These are phyloP conservation scores for Platyscapa corneri DNA, from an alignment of 1,140 invertebrate species.

Conservation along the genomic window DNA sequence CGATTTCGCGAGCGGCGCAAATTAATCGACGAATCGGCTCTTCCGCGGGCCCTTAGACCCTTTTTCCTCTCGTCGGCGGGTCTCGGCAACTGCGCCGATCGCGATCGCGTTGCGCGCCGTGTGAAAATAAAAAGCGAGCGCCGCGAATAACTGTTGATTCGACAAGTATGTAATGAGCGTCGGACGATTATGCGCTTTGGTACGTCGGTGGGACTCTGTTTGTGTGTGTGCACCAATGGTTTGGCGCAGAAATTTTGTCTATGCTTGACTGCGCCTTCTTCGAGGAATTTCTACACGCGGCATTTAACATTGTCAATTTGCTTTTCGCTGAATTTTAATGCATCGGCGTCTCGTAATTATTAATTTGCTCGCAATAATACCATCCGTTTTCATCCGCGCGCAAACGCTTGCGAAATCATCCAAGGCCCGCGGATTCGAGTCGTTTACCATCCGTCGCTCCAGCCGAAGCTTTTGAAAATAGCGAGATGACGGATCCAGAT, in stretches of 20 bases:
- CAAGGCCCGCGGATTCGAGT: not conserved
- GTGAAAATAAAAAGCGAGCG: not conserved
- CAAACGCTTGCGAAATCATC: not conserved
- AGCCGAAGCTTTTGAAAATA: not conserved
- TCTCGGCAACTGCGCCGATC: too few relatives aligned
- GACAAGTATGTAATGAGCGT: not conserved
- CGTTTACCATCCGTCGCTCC: not conserved
- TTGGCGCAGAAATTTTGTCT: not conserved
- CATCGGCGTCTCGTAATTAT: not conserved
- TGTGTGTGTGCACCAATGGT: not conserved
- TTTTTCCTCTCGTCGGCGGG: too few relatives aligned
- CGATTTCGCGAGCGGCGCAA: too few relatives aligned
- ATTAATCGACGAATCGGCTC: too few relatives aligned
- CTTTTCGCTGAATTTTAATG: not conserved
- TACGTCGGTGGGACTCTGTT: not conserved
- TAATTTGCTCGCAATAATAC: not conserved
- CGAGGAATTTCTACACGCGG: not conserved
- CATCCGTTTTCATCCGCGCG: too few relatives aligned
- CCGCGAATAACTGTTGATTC: not conserved
- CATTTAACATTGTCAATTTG: slow-evolving; percentile 2
- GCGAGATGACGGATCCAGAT: too few relatives aligned
- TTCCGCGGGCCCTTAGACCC: not conserved
- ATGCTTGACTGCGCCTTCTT: not conserved
- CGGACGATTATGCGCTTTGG: not conserved
- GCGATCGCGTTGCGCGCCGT: not conserved